Evolutionary conservation across 1,140 invertebrate species (phyloP).

Genomic region (Heliconius hermathena): DNA sequence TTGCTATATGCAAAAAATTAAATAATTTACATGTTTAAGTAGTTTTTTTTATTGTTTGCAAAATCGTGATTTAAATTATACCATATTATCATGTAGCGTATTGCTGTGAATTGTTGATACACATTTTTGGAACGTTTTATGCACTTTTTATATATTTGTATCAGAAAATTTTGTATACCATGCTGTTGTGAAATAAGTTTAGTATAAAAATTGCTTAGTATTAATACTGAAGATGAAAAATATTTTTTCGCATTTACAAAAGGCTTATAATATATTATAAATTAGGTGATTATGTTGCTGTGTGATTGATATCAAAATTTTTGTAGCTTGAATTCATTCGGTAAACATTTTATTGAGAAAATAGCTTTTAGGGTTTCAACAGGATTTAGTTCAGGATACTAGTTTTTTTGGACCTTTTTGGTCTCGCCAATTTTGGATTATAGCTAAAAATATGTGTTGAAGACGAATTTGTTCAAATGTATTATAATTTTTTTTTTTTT

Average conservation of each 20-base stretch:
- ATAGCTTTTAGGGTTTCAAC: background rate
- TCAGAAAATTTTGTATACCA: slow-evolving; percentile 63
- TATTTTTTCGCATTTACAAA: slow-evolving; percentile 14
- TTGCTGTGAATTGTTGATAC: slow-evolving; percentile 56
- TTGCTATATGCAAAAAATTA: slow-evolving; percentile 36
- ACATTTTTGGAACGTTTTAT: slow-evolving; percentile 79
- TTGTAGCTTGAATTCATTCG: background rate
- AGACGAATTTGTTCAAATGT: background rate
- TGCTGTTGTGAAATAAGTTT: slow-evolving; percentile 52
- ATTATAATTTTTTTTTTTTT: background rate
- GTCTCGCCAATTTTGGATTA: background rate
- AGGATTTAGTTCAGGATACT: background rate
- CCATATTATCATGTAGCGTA: slow-evolving; percentile 27
- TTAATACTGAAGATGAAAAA: slow-evolving; percentile 2
- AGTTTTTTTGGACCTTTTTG: background rate
- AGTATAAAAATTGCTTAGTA: slow-evolving; percentile 1
- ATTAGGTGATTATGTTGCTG: background rate
- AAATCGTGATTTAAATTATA: slow-evolving; percentile 39
- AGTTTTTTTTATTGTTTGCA: slow-evolving; percentile 46
- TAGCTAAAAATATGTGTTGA: background rate
- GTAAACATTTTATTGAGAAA: background rate
- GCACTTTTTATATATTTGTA: slow-evolving; percentile 80
- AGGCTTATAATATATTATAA: background rate
- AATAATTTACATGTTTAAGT: slow-evolving; percentile 16
- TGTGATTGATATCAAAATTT: background rate